Percentiles rank a stretch among this genome's conserved stretches.
These are phyloP conservation scores for Alexandromys oeconomus DNA, from an alignment of 2,797 vertebrate species.

Conservation along the genomic window DNA sequence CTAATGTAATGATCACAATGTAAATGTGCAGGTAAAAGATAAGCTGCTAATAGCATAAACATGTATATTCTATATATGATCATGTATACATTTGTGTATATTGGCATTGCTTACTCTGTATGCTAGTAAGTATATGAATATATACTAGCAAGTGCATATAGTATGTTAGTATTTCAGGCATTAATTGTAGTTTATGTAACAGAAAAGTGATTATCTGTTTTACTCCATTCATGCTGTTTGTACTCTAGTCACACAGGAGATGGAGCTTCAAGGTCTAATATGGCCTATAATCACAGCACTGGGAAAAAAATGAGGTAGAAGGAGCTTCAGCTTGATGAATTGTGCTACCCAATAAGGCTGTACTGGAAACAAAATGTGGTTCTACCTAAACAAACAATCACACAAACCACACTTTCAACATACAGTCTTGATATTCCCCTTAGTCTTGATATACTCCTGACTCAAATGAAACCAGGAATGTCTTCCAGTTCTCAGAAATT, in stretches of 20 bases:
- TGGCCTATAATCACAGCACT: background rate
- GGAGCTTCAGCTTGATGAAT: background rate
- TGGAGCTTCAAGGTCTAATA: background rate
- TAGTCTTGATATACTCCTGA: background rate
- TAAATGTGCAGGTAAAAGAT: background rate
- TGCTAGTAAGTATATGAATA: background rate
- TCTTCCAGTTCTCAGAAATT: slow-evolving; percentile 14
- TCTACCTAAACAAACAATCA: background rate
- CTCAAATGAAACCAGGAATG: slow-evolving; percentile 1
- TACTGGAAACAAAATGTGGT: background rate
- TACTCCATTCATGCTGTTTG: background rate
- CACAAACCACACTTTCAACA: background rate
- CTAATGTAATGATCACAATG: background rate
- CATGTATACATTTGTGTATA: background rate
- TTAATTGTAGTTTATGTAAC: background rate
- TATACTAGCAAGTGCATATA: background rate
- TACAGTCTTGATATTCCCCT: background rate
- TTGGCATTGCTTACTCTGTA: background rate
- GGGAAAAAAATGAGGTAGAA: background rate
- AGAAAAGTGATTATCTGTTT: background rate
- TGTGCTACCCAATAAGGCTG: background rate
- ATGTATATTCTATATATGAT: background rate
- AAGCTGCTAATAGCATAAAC: background rate
- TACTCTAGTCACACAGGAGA: background rate
- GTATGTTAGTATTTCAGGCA: background rate